Conservation (phyloP, 2,888 invertebrate species). For the Brachypterus glaber region DNA sequence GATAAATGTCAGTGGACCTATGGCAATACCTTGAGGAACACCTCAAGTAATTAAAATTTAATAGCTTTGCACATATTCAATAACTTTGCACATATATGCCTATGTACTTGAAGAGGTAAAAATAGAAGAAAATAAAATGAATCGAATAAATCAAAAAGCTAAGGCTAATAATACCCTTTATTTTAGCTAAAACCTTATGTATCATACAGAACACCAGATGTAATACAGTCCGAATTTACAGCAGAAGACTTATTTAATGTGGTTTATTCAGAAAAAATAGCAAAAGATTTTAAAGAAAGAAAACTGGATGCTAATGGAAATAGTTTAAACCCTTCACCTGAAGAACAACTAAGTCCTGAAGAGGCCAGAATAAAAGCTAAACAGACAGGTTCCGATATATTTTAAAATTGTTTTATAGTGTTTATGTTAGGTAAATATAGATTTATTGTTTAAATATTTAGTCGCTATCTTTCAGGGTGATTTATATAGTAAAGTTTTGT, state of each 20-base stretch:
- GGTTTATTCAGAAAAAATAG: conserved; percentile 70
- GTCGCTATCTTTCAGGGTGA: no score
- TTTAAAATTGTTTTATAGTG: conserved; percentile 35
- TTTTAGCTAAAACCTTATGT: conserved; percentile 85
- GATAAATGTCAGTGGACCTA: no score
- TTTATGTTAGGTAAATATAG: no score
- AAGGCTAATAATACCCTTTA: conserved; percentile 8
- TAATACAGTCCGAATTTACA: conserved; percentile 73
- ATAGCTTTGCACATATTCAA: background rate
- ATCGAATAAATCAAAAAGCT: no score
- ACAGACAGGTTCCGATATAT: conserved; percentile 75
- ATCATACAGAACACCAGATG: conserved; percentile 69
- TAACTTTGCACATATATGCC: no score
- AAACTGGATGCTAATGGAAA: conserved; percentile 61
- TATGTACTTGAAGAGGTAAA: no score
- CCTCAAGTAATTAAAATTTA: background rate
- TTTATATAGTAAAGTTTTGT: no score
- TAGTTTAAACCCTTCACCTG: conserved; percentile 59
- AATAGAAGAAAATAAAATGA: no score
- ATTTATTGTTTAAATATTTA: no score
- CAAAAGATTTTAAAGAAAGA: conserved; percentile 59
- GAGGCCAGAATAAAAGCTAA: conserved; percentile 61
- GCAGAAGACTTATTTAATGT: conserved; percentile 73
- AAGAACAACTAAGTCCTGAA: conserved; percentile 61
- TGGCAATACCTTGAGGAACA: no score